Percentiles rank a stretch among this genome's conserved stretches.
phyloP scores from a whole-genome alignment of 2,888 invertebrate genomes.

The Lithophane leautieri region DNA sequence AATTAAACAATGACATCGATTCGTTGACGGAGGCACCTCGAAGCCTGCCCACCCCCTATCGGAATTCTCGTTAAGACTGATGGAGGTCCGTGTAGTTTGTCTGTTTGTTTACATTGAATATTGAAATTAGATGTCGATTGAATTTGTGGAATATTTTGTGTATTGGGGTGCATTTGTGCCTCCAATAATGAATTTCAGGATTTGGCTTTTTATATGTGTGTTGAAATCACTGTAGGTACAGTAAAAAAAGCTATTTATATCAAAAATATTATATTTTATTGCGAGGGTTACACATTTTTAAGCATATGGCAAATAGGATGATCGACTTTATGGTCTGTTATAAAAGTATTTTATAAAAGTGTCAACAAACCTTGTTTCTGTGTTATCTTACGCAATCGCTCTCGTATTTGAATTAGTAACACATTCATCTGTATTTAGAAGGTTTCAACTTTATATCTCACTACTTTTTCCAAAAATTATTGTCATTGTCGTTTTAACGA shows the following conservation, averaged over 20 bases:
- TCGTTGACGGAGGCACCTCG: conserved; percentile 73
- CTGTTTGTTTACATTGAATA: conserved; percentile 56
- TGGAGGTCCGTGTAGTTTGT: conserved; percentile 70
- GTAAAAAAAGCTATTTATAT: neutral
- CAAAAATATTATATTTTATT: neutral
- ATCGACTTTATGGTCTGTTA: no score
- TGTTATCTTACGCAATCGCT: no score
- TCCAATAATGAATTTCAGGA: neutral
- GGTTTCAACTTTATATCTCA: no score
- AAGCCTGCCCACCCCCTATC: conserved; percentile 54
- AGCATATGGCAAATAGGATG: neutral
- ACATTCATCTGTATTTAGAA: no score
- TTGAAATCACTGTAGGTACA: neutral
- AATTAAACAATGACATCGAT: conserved; percentile 85
- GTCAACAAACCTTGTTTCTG: no score
- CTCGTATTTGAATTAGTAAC: no score
- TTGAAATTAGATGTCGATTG: conserved; percentile 51
- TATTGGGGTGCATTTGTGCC: neutral
- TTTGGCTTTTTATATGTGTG: neutral
- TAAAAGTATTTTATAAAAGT: neutral
- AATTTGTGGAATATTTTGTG: conserved; percentile 25
- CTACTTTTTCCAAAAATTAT: no score
- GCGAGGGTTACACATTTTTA: neutral
- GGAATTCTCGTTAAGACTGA: conserved; percentile 75
- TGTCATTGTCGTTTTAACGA: no score